phyloP scores from a whole-genome alignment of 2,113 vertebrate genomes.

The Corythornis madagascariensis region DNA sequence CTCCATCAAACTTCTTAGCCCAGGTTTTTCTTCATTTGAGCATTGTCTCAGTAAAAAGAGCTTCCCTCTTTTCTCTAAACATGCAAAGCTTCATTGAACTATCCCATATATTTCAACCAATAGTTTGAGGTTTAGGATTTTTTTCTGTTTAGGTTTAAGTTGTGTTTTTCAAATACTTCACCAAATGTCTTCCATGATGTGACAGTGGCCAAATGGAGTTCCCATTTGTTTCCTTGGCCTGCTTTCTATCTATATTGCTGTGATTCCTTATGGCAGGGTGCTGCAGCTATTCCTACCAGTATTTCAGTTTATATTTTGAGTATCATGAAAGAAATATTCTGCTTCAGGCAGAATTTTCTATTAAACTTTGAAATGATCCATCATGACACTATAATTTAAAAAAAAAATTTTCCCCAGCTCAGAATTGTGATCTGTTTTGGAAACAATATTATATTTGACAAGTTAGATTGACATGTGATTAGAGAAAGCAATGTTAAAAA shows the following conservation, averaged over 20 bases:
- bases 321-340: neutral
- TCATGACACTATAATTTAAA: neutral
- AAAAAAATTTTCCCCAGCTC: too few species aligned
- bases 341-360: neutral
- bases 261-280: neutral
- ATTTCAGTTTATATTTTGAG: neutral
- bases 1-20: neutral
- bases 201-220: neutral
- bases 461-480: neutral
- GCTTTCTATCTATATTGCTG: neutral
- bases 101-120: neutral
- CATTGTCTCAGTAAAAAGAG: rapidly evolving
- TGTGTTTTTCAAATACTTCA: neutral
- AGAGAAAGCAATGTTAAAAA: neutral
- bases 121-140: neutral
- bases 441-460: neutral
- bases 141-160: neutral
- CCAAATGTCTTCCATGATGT: neutral
- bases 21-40: neutral
- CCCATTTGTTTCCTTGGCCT: neutral
- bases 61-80: neutral
- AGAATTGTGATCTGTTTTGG: neutral
- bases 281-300: neutral
- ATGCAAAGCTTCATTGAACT: neutral
- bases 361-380: neutral